phyloP scores from a whole-genome alignment of 2,888 invertebrate genomes.

The Machimus atricapillus region DNA sequence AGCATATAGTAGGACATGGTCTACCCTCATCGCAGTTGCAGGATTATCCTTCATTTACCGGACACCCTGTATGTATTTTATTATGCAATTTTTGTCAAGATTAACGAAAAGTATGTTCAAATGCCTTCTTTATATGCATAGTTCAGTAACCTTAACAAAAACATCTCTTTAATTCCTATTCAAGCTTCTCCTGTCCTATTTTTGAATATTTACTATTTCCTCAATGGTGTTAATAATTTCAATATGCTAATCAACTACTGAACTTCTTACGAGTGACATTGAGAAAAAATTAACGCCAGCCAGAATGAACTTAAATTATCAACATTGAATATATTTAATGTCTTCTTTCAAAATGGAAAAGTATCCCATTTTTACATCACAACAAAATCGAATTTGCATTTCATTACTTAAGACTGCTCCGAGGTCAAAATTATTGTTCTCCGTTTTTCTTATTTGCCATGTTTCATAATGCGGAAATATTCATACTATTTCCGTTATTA shows the following conservation, averaged over 20 bases:
- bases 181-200: neutral
- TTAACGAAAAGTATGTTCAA: too few species aligned
- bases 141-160: neutral
- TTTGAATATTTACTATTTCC: neutral
- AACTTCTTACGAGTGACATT: neutral
- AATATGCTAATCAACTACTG: neutral
- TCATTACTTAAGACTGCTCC: neutral
- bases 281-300: neutral
- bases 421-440: neutral
- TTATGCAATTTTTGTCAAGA: too few species aligned
- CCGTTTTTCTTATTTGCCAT: neutral
- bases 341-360: neutral
- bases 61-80: too few species aligned
- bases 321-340: neutral
- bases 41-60: too few species aligned
- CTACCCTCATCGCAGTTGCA: too few species aligned
- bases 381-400: neutral
- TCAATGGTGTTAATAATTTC: neutral
- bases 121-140: neutral
- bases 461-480: neutral
- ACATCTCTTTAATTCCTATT: neutral
- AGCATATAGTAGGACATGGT: too few species aligned
- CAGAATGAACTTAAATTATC: neutral
- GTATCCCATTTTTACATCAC: neutral
- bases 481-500: too few species aligned